These are phyloP conservation scores for Notiomystis cincta DNA, from an alignment of 2,113 vertebrate species.

Conservation along the genomic window DNA sequence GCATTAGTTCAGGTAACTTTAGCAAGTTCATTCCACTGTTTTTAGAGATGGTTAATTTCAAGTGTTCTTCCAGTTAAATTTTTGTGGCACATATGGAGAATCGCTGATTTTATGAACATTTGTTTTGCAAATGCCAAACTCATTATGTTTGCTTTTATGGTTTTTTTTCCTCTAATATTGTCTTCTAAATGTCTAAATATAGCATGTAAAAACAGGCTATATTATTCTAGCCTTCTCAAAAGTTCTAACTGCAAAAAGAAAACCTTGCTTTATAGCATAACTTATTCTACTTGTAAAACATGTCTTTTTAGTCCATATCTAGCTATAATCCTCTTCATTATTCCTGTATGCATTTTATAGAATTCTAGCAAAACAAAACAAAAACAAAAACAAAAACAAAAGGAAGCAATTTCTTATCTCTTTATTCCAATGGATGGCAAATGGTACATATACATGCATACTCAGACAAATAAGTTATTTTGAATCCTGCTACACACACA, in stretches of 20 bases:
- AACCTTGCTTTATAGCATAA: neutral
- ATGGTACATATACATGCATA: neutral
- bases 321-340: neutral
- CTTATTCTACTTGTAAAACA: neutral
- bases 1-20: neutral
- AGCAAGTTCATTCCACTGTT: neutral
- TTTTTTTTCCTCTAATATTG: neutral
- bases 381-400: neutral
- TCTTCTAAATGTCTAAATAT: neutral
- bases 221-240: neutral
- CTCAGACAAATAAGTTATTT: neutral
- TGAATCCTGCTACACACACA: neutral
- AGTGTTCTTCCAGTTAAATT: neutral
- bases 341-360: neutral
- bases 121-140: neutral
- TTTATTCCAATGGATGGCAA: neutral
- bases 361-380: neutral
- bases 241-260: neutral
- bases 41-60: neutral
- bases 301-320: neutral
- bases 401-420: neutral
- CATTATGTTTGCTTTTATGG: neutral
- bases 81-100: neutral
- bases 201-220: neutral
- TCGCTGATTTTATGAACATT: neutral